Evolutionary conservation across 2,888 invertebrate genomes (phyloP).

Genomic region (Coelopa pilipes): DNA sequence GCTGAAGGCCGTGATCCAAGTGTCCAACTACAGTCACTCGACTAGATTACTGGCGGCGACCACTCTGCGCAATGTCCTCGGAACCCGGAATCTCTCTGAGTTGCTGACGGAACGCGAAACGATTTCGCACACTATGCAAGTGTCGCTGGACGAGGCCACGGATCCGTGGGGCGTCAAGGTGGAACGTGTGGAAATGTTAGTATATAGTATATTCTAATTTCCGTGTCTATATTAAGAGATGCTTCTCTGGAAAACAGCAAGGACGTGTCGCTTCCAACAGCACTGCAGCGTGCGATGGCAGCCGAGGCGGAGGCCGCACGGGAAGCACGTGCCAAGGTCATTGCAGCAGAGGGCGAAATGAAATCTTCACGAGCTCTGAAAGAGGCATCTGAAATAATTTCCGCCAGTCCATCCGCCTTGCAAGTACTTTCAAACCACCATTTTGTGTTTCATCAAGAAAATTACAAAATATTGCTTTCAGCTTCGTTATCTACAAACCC

Average conservation of each 20-base stretch:
- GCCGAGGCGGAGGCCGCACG: conserved; percentile 84
- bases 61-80: conserved; percentile 88
- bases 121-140: conserved; percentile 91
- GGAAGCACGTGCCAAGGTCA: conserved; percentile 71
- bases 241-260: conserved; percentile 69
- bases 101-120: conserved; percentile 91
- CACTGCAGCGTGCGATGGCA: conserved; percentile 84
- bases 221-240: not conserved
- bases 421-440: conserved; percentile 51
- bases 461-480: conserved; percentile 59
- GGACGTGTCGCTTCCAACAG: conserved; percentile 81
- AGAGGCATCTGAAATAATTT: conserved; percentile 85
- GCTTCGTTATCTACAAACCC: conserved; percentile 88
- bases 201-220: conserved; percentile 39
- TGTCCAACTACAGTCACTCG: conserved; percentile 84
- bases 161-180: conserved; percentile 95
- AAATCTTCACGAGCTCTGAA: conserved; percentile 82
- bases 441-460: not conserved
- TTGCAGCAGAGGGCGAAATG: conserved; percentile 87
- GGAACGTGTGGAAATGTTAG: conserved; percentile 94
- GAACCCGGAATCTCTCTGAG: conserved; percentile 91
- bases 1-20: conserved; percentile 77
- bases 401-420: conserved; percentile 79
- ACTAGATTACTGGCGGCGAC: conserved; percentile 86
- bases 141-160: conserved; percentile 74